These are phyloP conservation scores for Haliclystus octoradiatus DNA, from an alignment of 30 jellyfish, hydroid and myxozoan genomes.

Conservation along the genomic window DNA sequence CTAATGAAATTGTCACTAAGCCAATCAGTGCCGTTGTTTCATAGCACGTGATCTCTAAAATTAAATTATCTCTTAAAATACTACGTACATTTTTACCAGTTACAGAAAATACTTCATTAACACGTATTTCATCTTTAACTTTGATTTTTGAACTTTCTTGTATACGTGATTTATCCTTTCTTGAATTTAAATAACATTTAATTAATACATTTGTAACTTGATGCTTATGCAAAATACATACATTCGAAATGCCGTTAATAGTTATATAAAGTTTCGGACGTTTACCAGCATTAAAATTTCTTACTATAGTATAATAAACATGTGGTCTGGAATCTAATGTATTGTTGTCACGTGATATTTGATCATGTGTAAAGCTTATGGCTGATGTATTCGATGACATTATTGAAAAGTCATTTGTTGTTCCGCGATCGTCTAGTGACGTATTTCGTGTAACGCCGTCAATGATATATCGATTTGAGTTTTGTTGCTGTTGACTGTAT, in stretches of 20 bases:
- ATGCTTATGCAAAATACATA: background rate
- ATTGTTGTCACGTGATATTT: too few relatives aligned
- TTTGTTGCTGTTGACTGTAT: too few relatives aligned
- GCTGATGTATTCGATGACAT: too few relatives aligned
- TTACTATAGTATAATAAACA: background rate
- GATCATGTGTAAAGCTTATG: too few relatives aligned
- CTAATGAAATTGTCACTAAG: constrained; percentile 17
- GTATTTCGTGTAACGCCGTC: too few relatives aligned
- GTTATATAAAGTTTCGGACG: background rate
- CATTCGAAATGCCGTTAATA: background rate
- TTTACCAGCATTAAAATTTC: background rate
- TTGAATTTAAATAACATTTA: background rate
- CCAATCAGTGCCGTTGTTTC: constrained; percentile 28
- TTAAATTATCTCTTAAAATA: constrained; percentile 35
- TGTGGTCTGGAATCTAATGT: background rate
- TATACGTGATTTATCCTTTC: background rate
- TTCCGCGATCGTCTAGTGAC: too few relatives aligned
- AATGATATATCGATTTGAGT: too few relatives aligned
- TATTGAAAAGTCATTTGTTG: too few relatives aligned
- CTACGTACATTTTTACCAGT: constrained; percentile 33
- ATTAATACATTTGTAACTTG: background rate
- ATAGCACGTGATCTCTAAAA: constrained; percentile 32
- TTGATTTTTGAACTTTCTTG: constrained; percentile 29
- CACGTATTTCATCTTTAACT: constrained; percentile 17
- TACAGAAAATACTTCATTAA: constrained; percentile 51